phyloP scores from a whole-genome alignment of 1,140 invertebrate genomes.

The Hestina assimilis region DNA sequence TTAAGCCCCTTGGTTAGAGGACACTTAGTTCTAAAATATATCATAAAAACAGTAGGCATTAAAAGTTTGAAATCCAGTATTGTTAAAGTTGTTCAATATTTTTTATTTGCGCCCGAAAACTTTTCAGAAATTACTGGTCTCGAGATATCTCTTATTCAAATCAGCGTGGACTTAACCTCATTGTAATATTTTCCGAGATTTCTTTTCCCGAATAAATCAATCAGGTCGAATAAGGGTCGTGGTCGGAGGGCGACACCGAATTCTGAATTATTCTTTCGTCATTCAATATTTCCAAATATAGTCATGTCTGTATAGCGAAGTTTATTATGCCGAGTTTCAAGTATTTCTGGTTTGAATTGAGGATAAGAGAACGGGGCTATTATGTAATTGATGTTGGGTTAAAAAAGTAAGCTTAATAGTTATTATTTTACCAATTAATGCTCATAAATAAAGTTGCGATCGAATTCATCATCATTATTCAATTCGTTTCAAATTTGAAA shows the following conservation, averaged over 20 bases:
- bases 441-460: too few species aligned
- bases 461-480: too few species aligned
- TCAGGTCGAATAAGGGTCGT: conserved; percentile 20
- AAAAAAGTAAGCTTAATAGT: background rate
- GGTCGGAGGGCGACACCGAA: conserved; percentile 6
- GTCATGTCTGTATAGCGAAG: conserved; percentile 10
- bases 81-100: too few species aligned
- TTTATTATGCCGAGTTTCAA: conserved; percentile 16
- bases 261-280: conserved; percentile 8
- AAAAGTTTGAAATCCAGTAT: too few species aligned
- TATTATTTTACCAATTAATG: too few species aligned
- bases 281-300: conserved; percentile 23
- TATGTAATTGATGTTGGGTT: conserved; percentile 7
- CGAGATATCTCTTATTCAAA: background rate
- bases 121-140: background rate
- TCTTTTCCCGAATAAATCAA: conserved; percentile 29
- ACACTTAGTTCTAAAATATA: too few species aligned
- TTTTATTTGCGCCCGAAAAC: too few species aligned
- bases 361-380: conserved; percentile 17
- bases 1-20: too few species aligned
- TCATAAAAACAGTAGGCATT: too few species aligned
- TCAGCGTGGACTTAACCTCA: conserved; percentile 1
- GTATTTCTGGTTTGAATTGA: conserved; percentile 25
- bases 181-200: conserved; percentile 9
- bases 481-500: too few species aligned